Percentiles rank a stretch among this genome's conserved stretches.
Conservation (phyloP, 1,140 invertebrate genomes). For the Orussus abietinus region DNA sequence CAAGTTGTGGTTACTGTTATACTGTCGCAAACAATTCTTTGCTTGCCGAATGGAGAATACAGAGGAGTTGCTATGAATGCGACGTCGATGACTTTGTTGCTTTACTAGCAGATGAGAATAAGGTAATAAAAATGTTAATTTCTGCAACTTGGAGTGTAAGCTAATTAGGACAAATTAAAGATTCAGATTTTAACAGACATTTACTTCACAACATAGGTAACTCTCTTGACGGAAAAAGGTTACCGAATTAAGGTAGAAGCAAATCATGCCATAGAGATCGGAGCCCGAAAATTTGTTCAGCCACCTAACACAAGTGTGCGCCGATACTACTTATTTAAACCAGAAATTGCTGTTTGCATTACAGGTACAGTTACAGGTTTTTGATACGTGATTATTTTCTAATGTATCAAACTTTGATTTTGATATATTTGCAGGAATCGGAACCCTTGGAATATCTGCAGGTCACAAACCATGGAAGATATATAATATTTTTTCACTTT, state of each 20-base stretch:
- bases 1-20: conserved; percentile 24
- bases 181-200: not conserved
- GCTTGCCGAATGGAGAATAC: conserved; percentile 4
- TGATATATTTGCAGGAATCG: conserved; percentile 17
- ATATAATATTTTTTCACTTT: conserved; percentile 19
- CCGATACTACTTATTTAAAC: conserved; percentile 24
- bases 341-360: conserved; percentile 19
- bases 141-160: not conserved
- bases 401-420: conserved; percentile 5
- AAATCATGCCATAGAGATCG: not conserved
- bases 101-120: conserved; percentile 9
- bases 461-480: conserved; percentile 21
- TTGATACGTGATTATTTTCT: not conserved
- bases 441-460: conserved; percentile 22
- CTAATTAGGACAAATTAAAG: no score
- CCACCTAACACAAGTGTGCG: conserved; percentile 14
- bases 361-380: conserved; percentile 19
- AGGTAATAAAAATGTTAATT: conserved; percentile 1
- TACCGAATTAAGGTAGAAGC: conserved; percentile 11
- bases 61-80: conserved; percentile 1
- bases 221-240: conserved; percentile 19
- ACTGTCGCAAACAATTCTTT: conserved; percentile 8
- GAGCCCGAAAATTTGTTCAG: conserved; percentile 1
- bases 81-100: conserved; percentile 8
- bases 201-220: conserved; percentile 14